Percentiles rank a stretch among this genome's conserved stretches.
These are phyloP conservation scores for Oreochromis mossambicus DNA, from an alignment of 2,797 vertebrate species.

Conservation along the genomic window DNA sequence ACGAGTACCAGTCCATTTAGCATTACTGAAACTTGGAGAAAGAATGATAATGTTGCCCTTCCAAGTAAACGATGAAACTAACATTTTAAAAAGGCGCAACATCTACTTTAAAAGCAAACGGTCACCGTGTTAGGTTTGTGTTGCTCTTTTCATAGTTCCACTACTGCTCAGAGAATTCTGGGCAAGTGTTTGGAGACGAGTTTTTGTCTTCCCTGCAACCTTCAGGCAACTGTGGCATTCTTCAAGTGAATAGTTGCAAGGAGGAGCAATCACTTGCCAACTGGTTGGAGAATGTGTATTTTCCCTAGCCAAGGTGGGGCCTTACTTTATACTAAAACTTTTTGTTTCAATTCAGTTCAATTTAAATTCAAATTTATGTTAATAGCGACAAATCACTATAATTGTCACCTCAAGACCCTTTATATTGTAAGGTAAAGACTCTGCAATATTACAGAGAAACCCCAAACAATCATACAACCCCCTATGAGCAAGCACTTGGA, in stretches of 20 bases:
- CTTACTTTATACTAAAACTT: not conserved
- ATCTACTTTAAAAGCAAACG: not conserved
- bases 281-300: not conserved
- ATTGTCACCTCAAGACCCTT: not conserved
- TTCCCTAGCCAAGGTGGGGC: not conserved
- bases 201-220: not conserved
- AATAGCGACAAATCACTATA: not conserved
- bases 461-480: not conserved
- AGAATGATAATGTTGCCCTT: not conserved
- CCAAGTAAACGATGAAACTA: not conserved
- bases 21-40: not conserved
- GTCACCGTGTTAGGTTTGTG: not conserved
- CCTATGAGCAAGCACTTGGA: not conserved
- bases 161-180: not conserved
- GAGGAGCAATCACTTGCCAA: not conserved
- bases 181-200: not conserved
- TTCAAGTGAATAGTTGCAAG: not conserved
- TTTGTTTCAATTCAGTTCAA: not conserved
- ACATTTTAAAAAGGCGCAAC: not conserved
- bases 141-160: not conserved
- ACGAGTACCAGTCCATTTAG: not conserved
- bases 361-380: not conserved
- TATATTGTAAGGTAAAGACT: not conserved
- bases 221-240: accelerated
- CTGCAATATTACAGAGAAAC: not conserved